Conservation (phyloP, 2,797 vertebrate genomes). For the Pagetopsis macropterus region DNA sequence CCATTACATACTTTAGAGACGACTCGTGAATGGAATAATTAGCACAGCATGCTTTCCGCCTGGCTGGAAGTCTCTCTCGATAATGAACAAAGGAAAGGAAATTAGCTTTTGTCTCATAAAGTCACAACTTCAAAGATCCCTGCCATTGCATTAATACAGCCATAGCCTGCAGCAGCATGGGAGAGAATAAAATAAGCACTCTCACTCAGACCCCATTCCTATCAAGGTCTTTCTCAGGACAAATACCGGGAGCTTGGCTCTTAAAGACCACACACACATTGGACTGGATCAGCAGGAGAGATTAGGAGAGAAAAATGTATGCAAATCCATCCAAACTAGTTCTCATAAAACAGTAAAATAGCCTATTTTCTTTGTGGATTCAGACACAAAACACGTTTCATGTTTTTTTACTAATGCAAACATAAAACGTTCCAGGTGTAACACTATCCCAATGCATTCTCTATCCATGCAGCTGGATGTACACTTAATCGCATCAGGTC, state of each 20-base stretch:
- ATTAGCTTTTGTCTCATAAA: conserved; percentile 98
- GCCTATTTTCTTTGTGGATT: conserved; percentile 10
- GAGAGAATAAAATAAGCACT: conserved; percentile 94
- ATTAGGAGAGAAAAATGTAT: conserved; percentile 23
- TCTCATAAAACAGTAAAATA: conserved; percentile 13
- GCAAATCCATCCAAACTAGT: conserved; percentile 26
- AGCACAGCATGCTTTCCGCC: conserved; percentile 96
- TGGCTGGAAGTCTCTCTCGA: conserved; percentile 96
- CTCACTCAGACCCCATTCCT: conserved; percentile 83
- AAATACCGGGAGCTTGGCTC: conserved; percentile 86
- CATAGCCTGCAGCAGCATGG: conserved; percentile 89
- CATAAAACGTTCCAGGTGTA: conserved; percentile 55
- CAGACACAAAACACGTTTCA: not conserved
- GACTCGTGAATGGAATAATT: conserved; percentile 94
- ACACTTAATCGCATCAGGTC: conserved; percentile 71
- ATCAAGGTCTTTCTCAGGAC: conserved; percentile 97
- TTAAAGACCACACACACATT: conserved; percentile 72
- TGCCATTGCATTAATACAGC: conserved; percentile 97
- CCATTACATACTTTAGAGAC: conserved; percentile 94
- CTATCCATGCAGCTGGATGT: conserved; percentile 66
- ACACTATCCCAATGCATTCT: conserved; percentile 58
- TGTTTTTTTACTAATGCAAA: too few relatives aligned
- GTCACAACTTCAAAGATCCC: conserved; percentile 98
- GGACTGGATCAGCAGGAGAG: conserved; percentile 36
- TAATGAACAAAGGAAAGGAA: conserved; percentile 96